A percentile compares a stretch with the other conserved stretches of the same genome.
Evolutionary conservation across 2,797 vertebrate species (phyloP).

Genomic region (Micromesistius poutassou): DNA sequence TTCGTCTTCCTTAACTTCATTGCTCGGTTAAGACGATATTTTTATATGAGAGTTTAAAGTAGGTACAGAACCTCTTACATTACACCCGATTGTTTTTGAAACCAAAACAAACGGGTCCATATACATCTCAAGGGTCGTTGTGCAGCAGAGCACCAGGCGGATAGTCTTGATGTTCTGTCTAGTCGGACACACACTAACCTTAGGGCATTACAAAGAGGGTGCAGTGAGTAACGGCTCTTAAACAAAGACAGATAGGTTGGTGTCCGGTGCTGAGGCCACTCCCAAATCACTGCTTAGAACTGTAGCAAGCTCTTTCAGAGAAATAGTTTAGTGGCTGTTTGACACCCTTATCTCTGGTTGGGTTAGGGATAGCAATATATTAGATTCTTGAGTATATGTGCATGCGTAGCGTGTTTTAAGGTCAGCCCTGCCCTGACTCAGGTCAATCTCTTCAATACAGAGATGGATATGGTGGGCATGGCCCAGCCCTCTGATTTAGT

Average conservation of each 20-base stretch:
- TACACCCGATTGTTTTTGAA: too few species aligned
- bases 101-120: too few species aligned
- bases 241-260: background rate
- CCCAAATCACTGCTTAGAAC: background rate
- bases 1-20: background rate
- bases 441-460: slow-evolving; percentile 12
- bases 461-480: slow-evolving; percentile 64
- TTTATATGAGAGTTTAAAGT: too few species aligned
- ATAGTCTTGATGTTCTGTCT: background rate
- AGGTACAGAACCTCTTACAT: too few species aligned
- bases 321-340: background rate
- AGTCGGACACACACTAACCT: background rate
- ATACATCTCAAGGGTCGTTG: too few species aligned
- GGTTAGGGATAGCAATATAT: background rate
- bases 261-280: background rate
- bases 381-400: background rate
- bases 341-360: background rate
- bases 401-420: background rate
- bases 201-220: background rate
- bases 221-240: background rate
- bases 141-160: too few species aligned
- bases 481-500: slow-evolving; percentile 55
- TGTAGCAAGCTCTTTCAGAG: background rate
- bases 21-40: background rate
- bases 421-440: background rate